Base-by-base conservation (phyloP, 2,888 invertebrate genomes). In the Caenorhabditis sp. region DNA sequence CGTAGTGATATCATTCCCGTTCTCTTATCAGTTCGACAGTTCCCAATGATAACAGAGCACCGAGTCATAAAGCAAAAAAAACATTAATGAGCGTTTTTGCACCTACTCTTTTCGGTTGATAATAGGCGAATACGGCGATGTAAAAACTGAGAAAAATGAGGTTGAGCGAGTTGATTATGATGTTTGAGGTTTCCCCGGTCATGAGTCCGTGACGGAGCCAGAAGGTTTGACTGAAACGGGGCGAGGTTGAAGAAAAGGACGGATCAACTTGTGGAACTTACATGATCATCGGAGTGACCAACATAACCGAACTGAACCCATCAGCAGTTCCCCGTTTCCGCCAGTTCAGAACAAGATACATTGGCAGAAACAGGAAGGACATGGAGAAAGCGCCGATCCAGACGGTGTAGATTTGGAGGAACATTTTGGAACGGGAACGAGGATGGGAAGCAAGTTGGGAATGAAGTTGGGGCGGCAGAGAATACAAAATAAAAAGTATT, bases 221-320 rank as follows among this genome's bases (percentile, higher is more conserved):
- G 69, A 89, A 89, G 9, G 83, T 69, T 87, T 88, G 88, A 55
- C 89, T 89, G 80, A 35, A 89, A 67, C 1, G 15, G 3, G 4
- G 51, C 8, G 2, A 15, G 20, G 5, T 9, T 15, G 44, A 11
- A 32, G 69, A 40, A 32, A 64, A 40, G 28, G 11, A 61, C 9
- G 2, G 24, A 44, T 18, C 11, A 15, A 62, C 2, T 40, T n/a
- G 58, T 18, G 72, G 76, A 26, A 50, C 88, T 84, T n/a, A 89
- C 90, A 89, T 88, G 13, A 90, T 67, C 44, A 88, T 37, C 1
- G 90, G 90, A 8, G 89, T 85, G 20, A 91, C 89, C 28, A 90
- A 85, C 64, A 87, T 88, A 32, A 91, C 87, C 0, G 90, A 90
- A 53, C 90, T 90, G 81, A 91, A 91, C 24, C 91, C 91, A 44